Evolutionary conservation across 2,113 vertebrate genomes (phyloP).

Genomic region (Eupsittula cactorum): DNA sequence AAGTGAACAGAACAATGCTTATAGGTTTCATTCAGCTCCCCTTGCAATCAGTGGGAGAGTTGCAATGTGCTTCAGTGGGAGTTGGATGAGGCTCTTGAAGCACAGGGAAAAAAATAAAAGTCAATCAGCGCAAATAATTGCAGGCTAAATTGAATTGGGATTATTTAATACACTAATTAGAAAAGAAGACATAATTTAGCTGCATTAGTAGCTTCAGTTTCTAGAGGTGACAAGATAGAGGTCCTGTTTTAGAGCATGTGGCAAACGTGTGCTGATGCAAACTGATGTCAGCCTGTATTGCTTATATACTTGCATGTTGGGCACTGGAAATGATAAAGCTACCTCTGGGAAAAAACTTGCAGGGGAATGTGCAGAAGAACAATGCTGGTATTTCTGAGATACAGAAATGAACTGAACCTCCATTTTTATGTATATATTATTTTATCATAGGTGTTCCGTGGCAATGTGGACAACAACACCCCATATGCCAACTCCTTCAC

Average conservation of each 20-base stretch:
- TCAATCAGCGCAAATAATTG: not conserved
- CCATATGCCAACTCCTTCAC: slow-evolving; percentile 96
- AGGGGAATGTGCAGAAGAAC: not conserved
- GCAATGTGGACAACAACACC: slow-evolving; percentile 96
- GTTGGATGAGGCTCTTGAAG: not conserved
- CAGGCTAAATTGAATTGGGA: not conserved
- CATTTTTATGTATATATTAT: not conserved
- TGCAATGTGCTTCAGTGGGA: not conserved
- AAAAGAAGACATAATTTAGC: not conserved
- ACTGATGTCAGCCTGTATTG: no score
- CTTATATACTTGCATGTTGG: fast-evolving
- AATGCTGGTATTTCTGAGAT: fast-evolving
- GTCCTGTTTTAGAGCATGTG: no score
- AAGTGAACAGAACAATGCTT: not conserved
- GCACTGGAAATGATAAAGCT: not conserved
- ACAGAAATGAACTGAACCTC: fast-evolving
- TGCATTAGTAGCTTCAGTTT: not conserved
- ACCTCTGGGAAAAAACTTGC: not conserved
- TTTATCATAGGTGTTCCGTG: slow-evolving; percentile 87
- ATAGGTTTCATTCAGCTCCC: not conserved
- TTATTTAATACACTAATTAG: not conserved
- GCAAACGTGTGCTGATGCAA: fast-evolving
- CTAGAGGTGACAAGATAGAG: not conserved
- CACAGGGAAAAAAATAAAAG: not conserved
- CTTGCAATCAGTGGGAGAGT: not conserved